Evolutionary conservation across 1,140 invertebrate species (phyloP).

Genomic region (Drosophila rufa): DNA sequence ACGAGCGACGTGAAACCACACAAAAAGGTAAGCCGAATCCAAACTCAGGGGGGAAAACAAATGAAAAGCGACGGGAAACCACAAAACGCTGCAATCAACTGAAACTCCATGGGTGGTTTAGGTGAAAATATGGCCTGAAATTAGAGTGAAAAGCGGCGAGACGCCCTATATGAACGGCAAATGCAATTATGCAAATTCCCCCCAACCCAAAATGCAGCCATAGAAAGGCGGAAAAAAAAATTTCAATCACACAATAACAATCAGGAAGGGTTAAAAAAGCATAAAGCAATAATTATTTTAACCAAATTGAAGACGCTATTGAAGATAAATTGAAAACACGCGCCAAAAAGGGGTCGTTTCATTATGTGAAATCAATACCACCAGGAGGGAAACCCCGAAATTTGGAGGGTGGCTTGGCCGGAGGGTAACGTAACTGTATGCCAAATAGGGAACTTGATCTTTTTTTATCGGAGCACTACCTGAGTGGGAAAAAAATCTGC

Average conservation of each 20-base stretch:
- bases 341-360: constrained; percentile 46
- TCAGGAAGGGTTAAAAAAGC: constrained; percentile 46
- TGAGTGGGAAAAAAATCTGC: constrained; percentile 49
- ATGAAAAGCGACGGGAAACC: constrained; percentile 54
- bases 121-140: constrained; percentile 38
- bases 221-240: constrained; percentile 20
- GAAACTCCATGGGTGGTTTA: constrained; percentile 44
- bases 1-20: constrained; percentile 60
- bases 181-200: constrained; percentile 75
- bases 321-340: constrained; percentile 68
- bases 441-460: constrained; percentile 56
- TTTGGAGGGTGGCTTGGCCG: constrained; percentile 8
- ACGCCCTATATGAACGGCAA: constrained; percentile 32
- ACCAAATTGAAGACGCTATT: constrained; percentile 17
- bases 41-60: constrained; percentile 14
- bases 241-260: constrained; percentile 30
- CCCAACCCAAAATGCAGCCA: constrained; percentile 31
- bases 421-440: constrained; percentile 27
- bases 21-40: constrained; percentile 56
- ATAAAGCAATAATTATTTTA: constrained; percentile 30
- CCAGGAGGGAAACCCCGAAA: not conserved
- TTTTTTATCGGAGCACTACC: constrained; percentile 30
- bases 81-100: constrained; percentile 64
- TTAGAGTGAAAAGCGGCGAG: constrained; percentile 24
- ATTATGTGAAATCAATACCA: constrained; percentile 67